Conservation (phyloP, 2,888 invertebrate genomes). For the Norana najaformis region DNA sequence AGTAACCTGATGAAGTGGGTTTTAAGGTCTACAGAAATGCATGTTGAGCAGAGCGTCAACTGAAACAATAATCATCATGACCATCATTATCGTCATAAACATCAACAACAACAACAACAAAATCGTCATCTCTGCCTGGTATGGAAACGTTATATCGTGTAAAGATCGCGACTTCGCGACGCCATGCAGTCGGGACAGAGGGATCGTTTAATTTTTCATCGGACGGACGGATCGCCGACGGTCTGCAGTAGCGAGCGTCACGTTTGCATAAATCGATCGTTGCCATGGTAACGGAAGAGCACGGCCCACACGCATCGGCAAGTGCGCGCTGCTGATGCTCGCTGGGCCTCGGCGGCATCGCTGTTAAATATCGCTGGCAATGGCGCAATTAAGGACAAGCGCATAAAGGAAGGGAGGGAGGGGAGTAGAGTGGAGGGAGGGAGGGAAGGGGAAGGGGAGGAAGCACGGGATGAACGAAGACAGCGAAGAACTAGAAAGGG, state of each 20-base stretch:
- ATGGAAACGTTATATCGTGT: background rate
- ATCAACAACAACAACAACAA: background rate
- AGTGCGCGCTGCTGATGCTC: background rate
- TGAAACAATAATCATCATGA: background rate
- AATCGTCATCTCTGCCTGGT: background rate
- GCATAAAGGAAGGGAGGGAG: background rate
- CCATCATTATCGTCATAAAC: background rate
- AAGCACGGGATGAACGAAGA: background rate
- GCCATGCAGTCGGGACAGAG: background rate
- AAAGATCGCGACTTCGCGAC: background rate
- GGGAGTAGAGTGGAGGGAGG: background rate
- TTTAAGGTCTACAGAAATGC: background rate
- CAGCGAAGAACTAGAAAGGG: background rate
- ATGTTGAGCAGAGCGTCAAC: no score
- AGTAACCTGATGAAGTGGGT: background rate
- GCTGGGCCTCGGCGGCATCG: background rate
- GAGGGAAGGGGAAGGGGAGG: background rate
- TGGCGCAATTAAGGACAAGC: background rate
- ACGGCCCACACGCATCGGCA: background rate
- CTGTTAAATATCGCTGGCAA: background rate
- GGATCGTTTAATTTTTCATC: conserved; percentile 1
- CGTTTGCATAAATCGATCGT: conserved; percentile 25
- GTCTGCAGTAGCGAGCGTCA: background rate
- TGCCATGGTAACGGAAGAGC: background rate
- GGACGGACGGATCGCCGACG: no score